Conservation (phyloP, 1,140 invertebrate species). For the Cherax destructor region DNA sequence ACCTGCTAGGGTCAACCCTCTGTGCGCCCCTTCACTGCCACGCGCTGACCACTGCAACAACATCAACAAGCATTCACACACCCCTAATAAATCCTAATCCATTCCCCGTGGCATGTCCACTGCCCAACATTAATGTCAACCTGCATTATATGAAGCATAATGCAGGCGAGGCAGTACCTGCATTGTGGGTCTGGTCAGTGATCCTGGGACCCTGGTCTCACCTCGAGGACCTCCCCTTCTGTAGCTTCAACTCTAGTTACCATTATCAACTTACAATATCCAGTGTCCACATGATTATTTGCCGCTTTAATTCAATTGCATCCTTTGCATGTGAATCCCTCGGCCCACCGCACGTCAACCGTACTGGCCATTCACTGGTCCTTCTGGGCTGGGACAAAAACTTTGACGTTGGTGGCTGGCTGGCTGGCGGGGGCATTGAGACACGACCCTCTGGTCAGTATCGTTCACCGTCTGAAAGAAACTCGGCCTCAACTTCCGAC, state of each 20-base stretch:
- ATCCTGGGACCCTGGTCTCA: background rate
- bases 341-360: constrained; percentile 39
- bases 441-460: constrained; percentile 35
- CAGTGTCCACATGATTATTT: constrained; percentile 58
- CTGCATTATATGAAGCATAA: constrained; percentile 20
- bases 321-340: constrained; percentile 49
- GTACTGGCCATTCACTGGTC: constrained; percentile 55
- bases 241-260: constrained; percentile 26
- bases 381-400: constrained; percentile 33
- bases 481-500: background rate
- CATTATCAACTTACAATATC: constrained; percentile 42
- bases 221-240: constrained; percentile 22
- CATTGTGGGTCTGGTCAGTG: constrained; percentile 46
- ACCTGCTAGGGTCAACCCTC: constrained; percentile 3
- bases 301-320: constrained; percentile 67
- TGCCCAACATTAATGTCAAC: constrained; percentile 56
- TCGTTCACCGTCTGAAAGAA: constrained; percentile 12
- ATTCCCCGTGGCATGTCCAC: constrained; percentile 39
- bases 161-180: background rate
- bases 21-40: constrained; percentile 9
- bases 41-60: constrained; percentile 50
- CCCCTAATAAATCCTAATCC: constrained; percentile 41
- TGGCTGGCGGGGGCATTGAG: constrained; percentile 37
- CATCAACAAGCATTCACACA: constrained; percentile 51
- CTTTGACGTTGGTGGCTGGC: constrained; percentile 18